Conservation (phyloP, 2,797 vertebrate species). For the Catharus ustulatus region DNA sequence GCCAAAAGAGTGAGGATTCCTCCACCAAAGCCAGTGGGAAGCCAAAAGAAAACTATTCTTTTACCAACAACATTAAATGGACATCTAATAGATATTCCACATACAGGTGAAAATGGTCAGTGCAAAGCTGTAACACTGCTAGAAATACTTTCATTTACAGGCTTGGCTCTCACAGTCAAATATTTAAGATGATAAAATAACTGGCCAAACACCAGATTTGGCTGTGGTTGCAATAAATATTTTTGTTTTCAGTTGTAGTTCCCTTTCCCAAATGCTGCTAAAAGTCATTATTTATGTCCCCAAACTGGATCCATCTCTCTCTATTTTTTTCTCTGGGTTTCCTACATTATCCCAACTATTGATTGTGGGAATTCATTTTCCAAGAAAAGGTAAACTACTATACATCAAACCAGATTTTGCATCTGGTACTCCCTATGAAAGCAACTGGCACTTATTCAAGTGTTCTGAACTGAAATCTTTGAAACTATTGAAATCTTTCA, state of each 20-base stretch:
- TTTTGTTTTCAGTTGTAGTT: not conserved
- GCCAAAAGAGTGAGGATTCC: not conserved
- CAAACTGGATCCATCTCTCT: not conserved
- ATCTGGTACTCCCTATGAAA: not conserved
- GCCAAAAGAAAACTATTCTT: not conserved
- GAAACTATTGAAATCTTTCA: not conserved
- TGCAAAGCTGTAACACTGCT: not conserved
- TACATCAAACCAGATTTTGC: not conserved
- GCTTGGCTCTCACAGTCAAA: conserved; percentile 17
- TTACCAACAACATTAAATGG: not conserved
- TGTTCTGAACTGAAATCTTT: not conserved
- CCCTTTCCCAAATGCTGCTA: not conserved
- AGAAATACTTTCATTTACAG: not conserved
- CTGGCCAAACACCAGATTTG: conserved; percentile 15
- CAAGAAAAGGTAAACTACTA: not conserved
- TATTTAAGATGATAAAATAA: conserved; percentile 64
- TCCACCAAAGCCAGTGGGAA: not conserved
- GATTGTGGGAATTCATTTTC: not conserved
- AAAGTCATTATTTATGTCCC: not conserved
- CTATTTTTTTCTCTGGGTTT: not conserved
- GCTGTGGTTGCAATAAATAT: conserved; percentile 1
- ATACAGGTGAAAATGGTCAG: not conserved
- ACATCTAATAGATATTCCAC: not conserved
- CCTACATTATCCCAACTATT: not conserved
- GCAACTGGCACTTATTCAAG: not conserved